Conservation (phyloP, 2,888 invertebrate species). For the Rhodophaea formosa region DNA sequence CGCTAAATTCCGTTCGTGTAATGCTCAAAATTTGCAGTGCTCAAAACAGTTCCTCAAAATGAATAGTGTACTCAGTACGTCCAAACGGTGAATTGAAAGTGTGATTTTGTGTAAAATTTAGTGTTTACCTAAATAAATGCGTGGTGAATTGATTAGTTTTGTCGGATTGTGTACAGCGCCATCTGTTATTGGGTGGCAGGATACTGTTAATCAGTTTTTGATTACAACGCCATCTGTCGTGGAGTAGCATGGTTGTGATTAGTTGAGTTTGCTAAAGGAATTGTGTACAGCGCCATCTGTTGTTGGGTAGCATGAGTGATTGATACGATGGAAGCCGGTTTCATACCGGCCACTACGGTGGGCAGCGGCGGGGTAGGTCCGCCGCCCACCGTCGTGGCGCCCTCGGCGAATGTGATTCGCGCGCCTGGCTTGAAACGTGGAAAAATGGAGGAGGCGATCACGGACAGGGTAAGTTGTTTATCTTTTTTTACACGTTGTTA, state of each 20-base stretch:
- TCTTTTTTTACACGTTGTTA: neutral
- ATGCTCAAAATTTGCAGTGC: constrained; percentile 32
- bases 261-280: constrained; percentile 27
- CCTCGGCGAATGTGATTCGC: constrained; percentile 85
- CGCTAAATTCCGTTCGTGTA: constrained; percentile 35
- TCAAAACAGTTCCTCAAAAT: constrained; percentile 59
- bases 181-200: constrained; percentile 18
- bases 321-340: constrained; percentile 72
- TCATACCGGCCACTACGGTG: constrained; percentile 61
- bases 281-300: constrained; percentile 57
- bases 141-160: constrained; percentile 34
- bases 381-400: constrained; percentile 64
- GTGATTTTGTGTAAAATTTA: constrained; percentile 32
- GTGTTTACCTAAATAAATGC: constrained; percentile 27
- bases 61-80: constrained; percentile 56
- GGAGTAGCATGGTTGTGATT: constrained; percentile 24
- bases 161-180: constrained; percentile 1
- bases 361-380: constrained; percentile 41
- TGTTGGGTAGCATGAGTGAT: constrained; percentile 48
- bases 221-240: neutral
- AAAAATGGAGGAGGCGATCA: constrained; percentile 87
- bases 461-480: constrained; percentile 86
- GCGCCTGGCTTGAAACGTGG: constrained; percentile 90
- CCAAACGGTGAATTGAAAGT: constrained; percentile 60
- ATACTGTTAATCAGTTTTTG: constrained; percentile 25